phyloP scores from a whole-genome alignment of 2,113 vertebrate genomes.

The Struthio camelus region DNA sequence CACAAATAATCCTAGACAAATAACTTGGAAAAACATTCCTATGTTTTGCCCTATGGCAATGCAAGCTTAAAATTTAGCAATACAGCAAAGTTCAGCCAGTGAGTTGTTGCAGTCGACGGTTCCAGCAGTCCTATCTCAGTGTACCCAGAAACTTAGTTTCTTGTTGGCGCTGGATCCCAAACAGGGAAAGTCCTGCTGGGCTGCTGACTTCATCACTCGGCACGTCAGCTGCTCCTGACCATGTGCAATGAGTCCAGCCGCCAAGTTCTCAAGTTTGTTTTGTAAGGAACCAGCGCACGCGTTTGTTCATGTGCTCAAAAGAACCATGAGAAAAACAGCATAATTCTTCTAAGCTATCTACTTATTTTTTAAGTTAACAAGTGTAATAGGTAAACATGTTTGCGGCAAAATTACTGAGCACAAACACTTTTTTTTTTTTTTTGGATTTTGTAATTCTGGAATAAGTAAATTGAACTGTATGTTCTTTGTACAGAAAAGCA shows the following conservation, averaged over 20 bases:
- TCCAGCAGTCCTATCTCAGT: neutral
- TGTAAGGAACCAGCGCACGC: neutral
- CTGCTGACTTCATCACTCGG: neutral
- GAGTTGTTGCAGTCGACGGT: neutral
- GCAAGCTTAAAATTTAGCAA: neutral
- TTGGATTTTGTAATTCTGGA: neutral
- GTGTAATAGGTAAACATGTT: neutral
- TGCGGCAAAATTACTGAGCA: neutral
- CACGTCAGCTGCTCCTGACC: fast-evolving
- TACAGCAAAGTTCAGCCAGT: neutral
- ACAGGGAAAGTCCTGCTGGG: neutral
- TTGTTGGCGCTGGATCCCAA: neutral
- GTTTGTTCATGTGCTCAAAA: neutral
- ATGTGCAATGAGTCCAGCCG: fast-evolving
- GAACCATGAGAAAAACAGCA: neutral
- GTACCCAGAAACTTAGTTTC: neutral
- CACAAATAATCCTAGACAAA: neutral
- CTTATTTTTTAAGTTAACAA: neutral
- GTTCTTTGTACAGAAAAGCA: neutral
- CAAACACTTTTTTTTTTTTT: neutral
- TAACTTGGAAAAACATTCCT: neutral
- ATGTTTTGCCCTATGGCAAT: neutral
- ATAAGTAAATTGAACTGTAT: neutral
- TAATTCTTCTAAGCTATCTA: neutral
- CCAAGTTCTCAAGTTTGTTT: neutral